Base-by-base conservation (phyloP, 1,140 invertebrate genomes). In the Neelides sp. region DNA sequence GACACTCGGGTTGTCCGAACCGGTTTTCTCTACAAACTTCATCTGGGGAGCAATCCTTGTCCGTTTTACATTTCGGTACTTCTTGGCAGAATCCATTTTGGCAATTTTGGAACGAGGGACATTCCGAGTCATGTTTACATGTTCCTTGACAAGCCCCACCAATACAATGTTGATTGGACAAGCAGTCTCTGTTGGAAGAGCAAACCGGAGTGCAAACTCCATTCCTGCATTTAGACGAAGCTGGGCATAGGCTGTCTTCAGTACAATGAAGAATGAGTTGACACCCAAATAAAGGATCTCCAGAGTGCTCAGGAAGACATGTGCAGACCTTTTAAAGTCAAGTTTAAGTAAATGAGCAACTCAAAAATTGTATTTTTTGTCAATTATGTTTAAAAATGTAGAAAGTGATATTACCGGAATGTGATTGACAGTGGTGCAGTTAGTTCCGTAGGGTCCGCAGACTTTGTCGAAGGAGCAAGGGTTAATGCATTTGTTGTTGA, bases 281-380 rank as follows among this genome's bases (percentile, higher is more conserved):
- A 63, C 85, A 89, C 8, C 85, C 85, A 26, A 87, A 69, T 48
- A 82, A 78, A 15, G 88, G 82, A 69, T 91, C 83, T 40, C 88
- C 51, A 8, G 85, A 87, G 49, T 77, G 82, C 17, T 85, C 87
- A 15, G 82, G 71, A 62, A 77, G 69, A 64, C 89, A 93, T 4
- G 75, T 75, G 62, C 88, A 93, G 12, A 82, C 70, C n/a, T 64
- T 64, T 36, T 82, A 56, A n/a, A n/a, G n/a, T n/a, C n/a, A n/a
- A n/a, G n/a, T n/a, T n/a, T n/a, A n/a, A n/a, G n/a, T 8, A 19
- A 10, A 30, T 44, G 10, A 44, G 23, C 15, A 2, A 30, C 23
- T 24, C 15, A 15, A 2, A 23, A 24, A 19, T 41, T 19, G 23
- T n/a, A 41, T n/a, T n/a, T n/a, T 17, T 41, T 3, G 2, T 41